Conservation (phyloP, 2,113 vertebrate species). For the Misgurnus anguillicaudatus region DNA sequence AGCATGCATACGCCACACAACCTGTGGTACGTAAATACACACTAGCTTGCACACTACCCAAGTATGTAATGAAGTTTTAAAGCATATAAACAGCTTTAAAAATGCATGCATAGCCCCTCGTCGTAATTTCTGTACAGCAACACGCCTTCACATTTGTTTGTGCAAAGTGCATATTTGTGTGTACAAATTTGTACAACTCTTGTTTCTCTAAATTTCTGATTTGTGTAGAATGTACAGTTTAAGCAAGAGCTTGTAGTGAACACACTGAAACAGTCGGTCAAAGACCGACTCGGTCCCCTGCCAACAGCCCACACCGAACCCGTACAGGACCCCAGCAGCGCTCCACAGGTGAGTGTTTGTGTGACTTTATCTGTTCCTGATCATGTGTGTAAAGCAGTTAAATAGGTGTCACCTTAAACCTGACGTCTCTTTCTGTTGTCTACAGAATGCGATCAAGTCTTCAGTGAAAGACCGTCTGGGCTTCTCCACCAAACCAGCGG, state of each 20-base stretch:
- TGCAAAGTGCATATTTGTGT: background rate
- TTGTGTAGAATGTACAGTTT: slow-evolving; percentile 71
- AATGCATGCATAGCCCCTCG: too few relatives aligned
- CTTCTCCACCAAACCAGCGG: slow-evolving; percentile 84
- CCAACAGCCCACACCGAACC: slow-evolving; percentile 81
- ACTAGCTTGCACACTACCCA: too few relatives aligned
- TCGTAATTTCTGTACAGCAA: too few relatives aligned
- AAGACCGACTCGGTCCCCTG: slow-evolving; percentile 90
- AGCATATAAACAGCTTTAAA: too few relatives aligned
- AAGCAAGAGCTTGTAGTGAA: slow-evolving; percentile 76
- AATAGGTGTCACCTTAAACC: background rate
- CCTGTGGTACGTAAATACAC: slow-evolving; percentile 56
- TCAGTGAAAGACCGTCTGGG: slow-evolving; percentile 93
- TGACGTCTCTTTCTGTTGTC: slow-evolving; percentile 55
- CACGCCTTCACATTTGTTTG: background rate
- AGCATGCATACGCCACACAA: slow-evolving; percentile 64
- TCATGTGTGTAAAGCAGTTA: background rate
- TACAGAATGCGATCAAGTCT: slow-evolving; percentile 84
- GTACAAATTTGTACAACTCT: background rate
- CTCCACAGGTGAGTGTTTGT: slow-evolving; percentile 80
- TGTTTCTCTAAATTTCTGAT: background rate
- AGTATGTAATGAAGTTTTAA: too few relatives aligned
- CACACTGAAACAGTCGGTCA: slow-evolving; percentile 90
- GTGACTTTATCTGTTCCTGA: slow-evolving; percentile 6
- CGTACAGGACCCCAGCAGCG: slow-evolving; percentile 75